Conservation (phyloP, 2,113 vertebrate genomes). For the Hippocampus guttulatus region DNA sequence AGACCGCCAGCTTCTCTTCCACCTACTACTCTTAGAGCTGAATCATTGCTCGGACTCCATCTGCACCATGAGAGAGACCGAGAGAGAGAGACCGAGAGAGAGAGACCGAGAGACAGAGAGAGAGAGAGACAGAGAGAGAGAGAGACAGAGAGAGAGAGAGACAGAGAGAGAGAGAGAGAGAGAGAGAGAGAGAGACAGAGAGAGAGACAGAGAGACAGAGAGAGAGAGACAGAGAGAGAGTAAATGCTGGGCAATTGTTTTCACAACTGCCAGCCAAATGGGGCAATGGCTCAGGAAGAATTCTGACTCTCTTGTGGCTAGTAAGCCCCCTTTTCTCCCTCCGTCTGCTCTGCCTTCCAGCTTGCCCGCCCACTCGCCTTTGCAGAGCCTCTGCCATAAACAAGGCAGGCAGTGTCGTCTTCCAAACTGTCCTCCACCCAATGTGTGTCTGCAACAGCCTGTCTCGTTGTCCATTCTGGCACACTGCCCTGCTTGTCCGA, state of each 20-base stretch:
- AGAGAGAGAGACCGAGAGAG: slow-evolving; percentile 34
- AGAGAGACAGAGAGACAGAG: slow-evolving; percentile 32
- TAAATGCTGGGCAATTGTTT: slow-evolving; percentile 75
- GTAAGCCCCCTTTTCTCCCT: slow-evolving; percentile 56
- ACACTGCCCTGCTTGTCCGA: slow-evolving; percentile 48
- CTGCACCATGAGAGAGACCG: slow-evolving; percentile 35
- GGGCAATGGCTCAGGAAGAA: slow-evolving; percentile 72
- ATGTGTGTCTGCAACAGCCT: slow-evolving; percentile 35
- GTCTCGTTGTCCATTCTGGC: slow-evolving; percentile 40
- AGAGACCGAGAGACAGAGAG: slow-evolving; percentile 24
- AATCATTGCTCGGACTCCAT: slow-evolving; percentile 71
- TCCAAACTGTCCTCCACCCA: slow-evolving; percentile 47
- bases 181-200: slow-evolving; percentile 13
- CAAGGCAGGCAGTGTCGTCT: slow-evolving; percentile 57
- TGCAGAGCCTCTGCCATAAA: slow-evolving; percentile 56
- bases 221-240: slow-evolving; percentile 42
- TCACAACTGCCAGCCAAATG: slow-evolving; percentile 79
- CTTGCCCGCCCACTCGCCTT: slow-evolving; percentile 13
- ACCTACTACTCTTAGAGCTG: slow-evolving; percentile 66
- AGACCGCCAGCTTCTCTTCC: slow-evolving; percentile 61
- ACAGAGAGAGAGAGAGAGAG: slow-evolving; percentile 36
- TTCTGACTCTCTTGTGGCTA: slow-evolving; percentile 68
- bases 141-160: slow-evolving; percentile 33
- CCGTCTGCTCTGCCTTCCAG: slow-evolving; percentile 38
- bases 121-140: slow-evolving; percentile 34